phyloP scores from a whole-genome alignment of 1,140 invertebrate genomes.

The Drosophila willistoni region DNA sequence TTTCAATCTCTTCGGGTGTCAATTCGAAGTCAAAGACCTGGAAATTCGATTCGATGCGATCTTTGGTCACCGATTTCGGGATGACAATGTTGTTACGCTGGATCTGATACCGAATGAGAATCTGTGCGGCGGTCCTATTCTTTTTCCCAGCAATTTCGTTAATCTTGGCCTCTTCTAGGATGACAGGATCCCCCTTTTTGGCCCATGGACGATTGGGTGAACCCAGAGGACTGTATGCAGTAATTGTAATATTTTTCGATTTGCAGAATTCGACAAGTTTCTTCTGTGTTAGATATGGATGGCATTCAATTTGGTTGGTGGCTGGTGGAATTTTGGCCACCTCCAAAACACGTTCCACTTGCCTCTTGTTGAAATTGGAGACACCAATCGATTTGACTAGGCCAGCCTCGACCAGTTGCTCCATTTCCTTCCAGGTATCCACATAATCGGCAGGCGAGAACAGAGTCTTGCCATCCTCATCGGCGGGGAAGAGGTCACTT shows the following conservation, averaged over 20 bases:
- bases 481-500: slow-evolving; percentile 79
- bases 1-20: slow-evolving; percentile 84
- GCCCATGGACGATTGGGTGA: slow-evolving; percentile 88
- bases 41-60: slow-evolving; percentile 88
- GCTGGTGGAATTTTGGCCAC: slow-evolving; percentile 88
- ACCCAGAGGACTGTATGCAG: slow-evolving; percentile 91
- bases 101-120: slow-evolving; percentile 88
- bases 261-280: slow-evolving; percentile 88
- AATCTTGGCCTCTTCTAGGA: slow-evolving; percentile 85
- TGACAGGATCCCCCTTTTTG: slow-evolving; percentile 87
- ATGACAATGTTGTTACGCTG: slow-evolving; percentile 87
- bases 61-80: slow-evolving; percentile 87
- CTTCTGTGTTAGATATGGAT: slow-evolving; percentile 90
- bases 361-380: slow-evolving; percentile 92
- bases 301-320: slow-evolving; percentile 90
- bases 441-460: slow-evolving; percentile 88
- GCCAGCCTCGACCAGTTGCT: slow-evolving; percentile 88
- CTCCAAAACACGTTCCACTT: slow-evolving; percentile 88
- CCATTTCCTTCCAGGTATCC: slow-evolving; percentile 93
- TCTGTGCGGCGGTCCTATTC: slow-evolving; percentile 88
- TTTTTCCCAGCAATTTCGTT: slow-evolving; percentile 86
- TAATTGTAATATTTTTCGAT: slow-evolving; percentile 86
- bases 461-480: slow-evolving; percentile 86
- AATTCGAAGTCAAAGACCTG: slow-evolving; percentile 89
- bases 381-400: slow-evolving; percentile 90